Evolutionary conservation across 2,797 vertebrate species (phyloP), one percentile per base, ranked within the genome.

Genomic region (Manis javanica): DNA sequence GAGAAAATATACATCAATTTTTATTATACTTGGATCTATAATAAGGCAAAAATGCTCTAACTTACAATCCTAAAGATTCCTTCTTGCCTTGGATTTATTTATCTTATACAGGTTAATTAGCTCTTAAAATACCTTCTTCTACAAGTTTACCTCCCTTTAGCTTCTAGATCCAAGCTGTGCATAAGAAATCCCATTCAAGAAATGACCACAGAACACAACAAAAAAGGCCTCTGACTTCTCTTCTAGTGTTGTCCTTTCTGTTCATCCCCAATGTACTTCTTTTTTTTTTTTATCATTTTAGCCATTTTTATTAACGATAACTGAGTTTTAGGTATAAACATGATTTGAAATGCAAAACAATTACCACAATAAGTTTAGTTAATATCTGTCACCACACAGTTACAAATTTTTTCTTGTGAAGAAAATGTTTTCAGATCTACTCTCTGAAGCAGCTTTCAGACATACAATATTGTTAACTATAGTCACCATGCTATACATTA

Each of bases 81-180:
- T 49, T 91, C 37, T 91, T 79, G 7, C 21, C 39, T 78, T 86
- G n/a, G 39, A 31, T 59, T 61, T 90, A 86, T 85, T 79, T 34
- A 24, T 87, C 49, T 39, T 87, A 39, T 24, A 18, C 16, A 87
- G 82, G 42, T 79, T 53, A 85, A 59, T 57, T 74, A 74, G 66
- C 19, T 72, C 59, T 82, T 87, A 81, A 46, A 82, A 59, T 86
- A 74, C 82, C n/a, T 91, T 83, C 78, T 72, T 87, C 51, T 66
- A n/a, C 14, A 23, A n/a, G 4, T 87, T 46, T 66, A 37, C 24
- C 57, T 87, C n/a, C 68, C 24, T 84, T 84, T 82, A 87, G 66
- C n/a, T 66, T 12, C 66, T 87, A 53, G 19, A 46, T 63, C 37
- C 66, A 82, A 51, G 68, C 24, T 42, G 61, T 82, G 11, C n/a